Percentiles rank a stretch among this genome's conserved stretches.
phyloP scores from a whole-genome alignment of 2,888 invertebrate genomes.

The Amblyjoppa fuscipennis region DNA sequence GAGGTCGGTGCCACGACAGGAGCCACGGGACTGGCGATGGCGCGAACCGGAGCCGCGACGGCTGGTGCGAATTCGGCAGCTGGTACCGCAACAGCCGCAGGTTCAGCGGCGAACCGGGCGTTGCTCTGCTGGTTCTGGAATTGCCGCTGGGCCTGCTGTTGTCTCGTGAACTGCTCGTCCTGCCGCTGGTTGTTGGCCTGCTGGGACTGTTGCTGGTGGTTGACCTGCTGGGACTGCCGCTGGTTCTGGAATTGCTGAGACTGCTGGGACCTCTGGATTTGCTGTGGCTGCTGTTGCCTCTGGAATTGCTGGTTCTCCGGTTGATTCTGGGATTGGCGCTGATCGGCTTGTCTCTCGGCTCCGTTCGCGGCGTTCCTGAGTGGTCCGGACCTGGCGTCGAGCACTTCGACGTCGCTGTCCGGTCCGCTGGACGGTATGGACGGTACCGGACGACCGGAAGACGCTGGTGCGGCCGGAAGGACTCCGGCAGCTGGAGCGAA shows the following conservation, averaged over 20 bases:
- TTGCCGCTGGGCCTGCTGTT: conserved; percentile 37
- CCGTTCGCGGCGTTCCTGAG: conserved; percentile 54
- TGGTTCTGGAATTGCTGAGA: conserved; percentile 86
- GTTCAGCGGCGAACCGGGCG: conserved; percentile 32
- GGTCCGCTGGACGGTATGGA: conserved; percentile 79
- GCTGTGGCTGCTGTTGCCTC: conserved; percentile 51
- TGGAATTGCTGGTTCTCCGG: conserved; percentile 52
- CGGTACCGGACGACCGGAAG: conserved; percentile 67
- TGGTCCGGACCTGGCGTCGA: conserved; percentile 80
- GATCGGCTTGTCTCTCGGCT: conserved; percentile 42
- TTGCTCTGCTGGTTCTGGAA: conserved; percentile 41
- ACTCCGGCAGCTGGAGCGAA: conserved; percentile 77
- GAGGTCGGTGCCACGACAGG: conserved; percentile 44
- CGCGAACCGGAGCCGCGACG: conserved; percentile 69
- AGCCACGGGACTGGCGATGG: conserved; percentile 71
- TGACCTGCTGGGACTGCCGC: conserved; percentile 85
- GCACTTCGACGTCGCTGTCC: conserved; percentile 82
- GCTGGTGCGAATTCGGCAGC: conserved; percentile 53
- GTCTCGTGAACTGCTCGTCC: conserved; percentile 52
- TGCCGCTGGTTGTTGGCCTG: conserved; percentile 65
- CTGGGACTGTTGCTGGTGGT: conserved; percentile 20
- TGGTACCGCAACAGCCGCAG: conserved; percentile 45
- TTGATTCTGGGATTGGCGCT: conserved; percentile 35
- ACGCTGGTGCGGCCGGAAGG: conserved; percentile 76
- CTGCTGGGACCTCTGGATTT: conserved; percentile 79